phyloP scores from a whole-genome alignment of 2,888 invertebrate species.

The Fragum sueziense region DNA sequence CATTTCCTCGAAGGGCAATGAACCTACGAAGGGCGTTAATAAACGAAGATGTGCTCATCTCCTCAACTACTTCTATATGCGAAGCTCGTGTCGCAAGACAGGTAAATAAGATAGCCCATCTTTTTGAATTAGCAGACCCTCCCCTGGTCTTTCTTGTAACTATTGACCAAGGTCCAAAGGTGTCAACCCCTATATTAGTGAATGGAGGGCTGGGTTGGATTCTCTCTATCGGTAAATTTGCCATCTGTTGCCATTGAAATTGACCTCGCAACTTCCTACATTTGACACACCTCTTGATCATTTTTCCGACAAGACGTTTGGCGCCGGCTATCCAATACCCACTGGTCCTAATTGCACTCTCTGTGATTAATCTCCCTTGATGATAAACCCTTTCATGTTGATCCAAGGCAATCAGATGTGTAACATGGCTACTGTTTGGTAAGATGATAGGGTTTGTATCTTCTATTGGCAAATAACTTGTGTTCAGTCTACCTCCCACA shows the following conservation, averaged over 20 bases:
- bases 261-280: constrained; percentile 21
- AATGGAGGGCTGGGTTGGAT: constrained; percentile 31
- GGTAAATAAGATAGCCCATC: constrained; percentile 40
- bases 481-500: constrained; percentile 23
- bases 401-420: too few relatives aligned
- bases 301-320: constrained; percentile 28
- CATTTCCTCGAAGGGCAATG: constrained; percentile 2
- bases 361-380: constrained; percentile 40
- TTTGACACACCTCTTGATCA: constrained; percentile 33
- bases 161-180: constrained; percentile 36
- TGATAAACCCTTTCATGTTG: constrained; percentile 12
- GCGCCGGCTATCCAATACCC: constrained; percentile 42
- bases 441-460: constrained; percentile 4
- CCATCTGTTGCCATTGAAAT: constrained; percentile 20
- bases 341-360: constrained; percentile 25
- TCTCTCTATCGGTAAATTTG: constrained; percentile 32
- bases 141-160: constrained; percentile 25
- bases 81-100: constrained; percentile 38
- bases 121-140: constrained; percentile 24
- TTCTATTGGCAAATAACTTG: not conserved
- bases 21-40: constrained; percentile 11
- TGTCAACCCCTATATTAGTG: constrained; percentile 35
- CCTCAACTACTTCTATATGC: constrained; percentile 40
- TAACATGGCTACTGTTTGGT: not conserved
- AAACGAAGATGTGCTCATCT: constrained; percentile 33